Percentiles rank a stretch among this genome's conserved stretches.
phyloP scores from a whole-genome alignment of 2,113 vertebrate genomes.

The Pimephales promelas region DNA sequence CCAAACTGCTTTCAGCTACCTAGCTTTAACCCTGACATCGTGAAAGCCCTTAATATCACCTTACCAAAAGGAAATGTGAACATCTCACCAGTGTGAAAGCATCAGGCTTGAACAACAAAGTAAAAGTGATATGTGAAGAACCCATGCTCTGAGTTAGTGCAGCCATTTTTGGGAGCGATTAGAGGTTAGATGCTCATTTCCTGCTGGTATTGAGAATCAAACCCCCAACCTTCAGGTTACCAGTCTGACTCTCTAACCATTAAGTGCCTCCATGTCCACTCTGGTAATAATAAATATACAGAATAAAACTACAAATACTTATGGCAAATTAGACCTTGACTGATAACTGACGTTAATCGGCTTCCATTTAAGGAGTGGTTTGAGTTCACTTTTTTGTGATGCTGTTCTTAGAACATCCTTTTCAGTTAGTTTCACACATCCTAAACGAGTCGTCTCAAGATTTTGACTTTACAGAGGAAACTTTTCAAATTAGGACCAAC shows the following conservation, averaged over 20 bases:
- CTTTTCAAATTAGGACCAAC: background rate
- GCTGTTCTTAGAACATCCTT: background rate
- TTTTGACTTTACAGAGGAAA: background rate
- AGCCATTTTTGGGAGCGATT: too few species aligned
- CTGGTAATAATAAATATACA: background rate
- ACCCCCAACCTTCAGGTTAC: too few species aligned
- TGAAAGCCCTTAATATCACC: background rate
- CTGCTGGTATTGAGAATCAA: too few species aligned
- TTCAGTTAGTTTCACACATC: background rate
- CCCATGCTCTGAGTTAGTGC: too few species aligned
- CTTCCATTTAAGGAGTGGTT: conserved; percentile 44
- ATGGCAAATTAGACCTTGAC: background rate
- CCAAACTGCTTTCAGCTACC: background rate
- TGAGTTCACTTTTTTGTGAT: background rate
- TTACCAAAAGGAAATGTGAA: conserved; percentile 4
- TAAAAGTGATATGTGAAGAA: too few species aligned
- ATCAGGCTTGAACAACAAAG: background rate
- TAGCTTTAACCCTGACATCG: background rate
- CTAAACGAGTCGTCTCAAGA: background rate
- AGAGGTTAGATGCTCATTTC: too few species aligned
- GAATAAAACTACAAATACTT: background rate
- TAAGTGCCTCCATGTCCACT: background rate
- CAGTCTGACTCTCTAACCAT: too few species aligned
- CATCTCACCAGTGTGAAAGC: background rate
- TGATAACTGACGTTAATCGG: background rate